Evolutionary conservation across 2,888 invertebrate species (phyloP), one percentile per base, ranked within the genome.

Genomic region (Aplocera efformata): DNA sequence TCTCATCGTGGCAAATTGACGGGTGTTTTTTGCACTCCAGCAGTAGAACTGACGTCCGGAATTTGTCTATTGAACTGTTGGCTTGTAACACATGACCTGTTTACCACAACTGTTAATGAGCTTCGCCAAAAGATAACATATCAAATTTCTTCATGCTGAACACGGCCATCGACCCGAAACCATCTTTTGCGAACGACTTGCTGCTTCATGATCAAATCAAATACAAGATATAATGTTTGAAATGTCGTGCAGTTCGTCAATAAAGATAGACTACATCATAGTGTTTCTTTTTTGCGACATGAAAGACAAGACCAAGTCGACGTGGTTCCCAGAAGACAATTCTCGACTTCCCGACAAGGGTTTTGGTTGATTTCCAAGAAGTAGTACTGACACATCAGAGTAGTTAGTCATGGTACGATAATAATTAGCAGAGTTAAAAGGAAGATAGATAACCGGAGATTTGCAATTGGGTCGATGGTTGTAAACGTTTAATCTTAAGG

Each of bases 351-450:
- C 67, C 67, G 67, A 57, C 66, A 48, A 53, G 61, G 63, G 64
- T 65, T 71, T 68, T 70, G 67, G 61, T 70, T 56, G 55, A 64
- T 66, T 83, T 78, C 79, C 54, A 53, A 71, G 81, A 79, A 79
- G 50, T 45, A 31, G 34, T 57, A 41, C 49, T 26, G 39, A 39
- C 37, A 44, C 34, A 46, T 48, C 42, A 34, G 25, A 48, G 37
- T 42, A 30, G 34, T 40, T 41, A 47, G 44, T 49, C 47, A 42
- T 47, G 23, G 48, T 44, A 47, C 41, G 43, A 55, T 47, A 46
- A 45, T 50, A 47, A 45, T 50, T 48, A 50, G 35, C 32, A 28
- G 28, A 37, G 40, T 37, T 43, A 54, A 53, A 56, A 46, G 42
- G 35, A 50, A 48, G 37, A 53, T 32, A 44, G 37, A 50, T 48